Base-by-base conservation (phyloP, 2,888 invertebrate genomes). In the Pheosia gnoma region DNA sequence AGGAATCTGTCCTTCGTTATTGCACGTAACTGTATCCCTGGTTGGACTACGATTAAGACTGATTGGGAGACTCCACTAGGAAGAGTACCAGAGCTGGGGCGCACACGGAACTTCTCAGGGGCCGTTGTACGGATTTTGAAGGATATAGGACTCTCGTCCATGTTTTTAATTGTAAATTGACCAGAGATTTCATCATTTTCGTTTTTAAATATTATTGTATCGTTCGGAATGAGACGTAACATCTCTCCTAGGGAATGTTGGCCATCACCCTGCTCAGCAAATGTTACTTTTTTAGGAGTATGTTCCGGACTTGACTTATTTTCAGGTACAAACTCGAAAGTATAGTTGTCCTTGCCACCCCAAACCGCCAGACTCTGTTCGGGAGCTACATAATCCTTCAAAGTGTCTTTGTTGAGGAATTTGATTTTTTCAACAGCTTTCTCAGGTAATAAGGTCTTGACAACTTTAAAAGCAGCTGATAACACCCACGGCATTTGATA, bases 401-500 rank as follows among this genome's bases (percentile, higher is more conserved):
- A 90, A 13, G 94, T 95, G 65, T 96, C 95, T 83, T 97, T 97
- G 60, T 95, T 95, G 0, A 97, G 95, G 90, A 98, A 97, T 86
- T 97, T 98, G 85, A 99, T 97, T 88, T 96, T 96, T 80, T 97
- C 96, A 36, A 98, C 96, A 10, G 98, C 98, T 86, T 97, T 97
- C 0, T 97, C 96, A 3, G 98, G 98, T 60, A 99, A 86, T 93
- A 98, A 95, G 0, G 96, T 94, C 88, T 98, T 98, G 8, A 99
- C 96, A 54, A 99, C 95, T 90, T 97, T 98, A 89, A 98, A 98
- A 0, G 97, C 97, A 69, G 98, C 98, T 79, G 96, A 98, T 65
- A 99, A 88, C 0, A 98, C 95, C 98, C 98, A 99, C 0, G 98
- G 98, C 97, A 99, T 97, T 84, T 99, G 98, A 85, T 95, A 98